Conservation (phyloP, 2,113 vertebrate species). For the Tenrec ecaudatus region DNA sequence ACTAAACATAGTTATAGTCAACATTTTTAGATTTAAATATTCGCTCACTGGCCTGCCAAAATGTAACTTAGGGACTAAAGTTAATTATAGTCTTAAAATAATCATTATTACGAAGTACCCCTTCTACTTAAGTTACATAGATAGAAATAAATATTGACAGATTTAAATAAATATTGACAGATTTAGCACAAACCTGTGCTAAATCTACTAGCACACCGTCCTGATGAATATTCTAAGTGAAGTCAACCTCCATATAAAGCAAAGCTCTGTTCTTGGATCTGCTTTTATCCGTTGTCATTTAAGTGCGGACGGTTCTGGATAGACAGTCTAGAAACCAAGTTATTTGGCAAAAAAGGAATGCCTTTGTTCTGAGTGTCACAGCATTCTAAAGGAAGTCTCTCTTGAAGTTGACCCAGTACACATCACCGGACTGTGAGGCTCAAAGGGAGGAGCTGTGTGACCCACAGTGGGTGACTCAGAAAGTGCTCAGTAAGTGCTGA, state of each 20-base stretch:
- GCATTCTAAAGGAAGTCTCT: background rate
- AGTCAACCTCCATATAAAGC: background rate
- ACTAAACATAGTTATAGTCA: background rate
- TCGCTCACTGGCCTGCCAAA: conserved; percentile 8
- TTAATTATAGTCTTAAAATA: background rate
- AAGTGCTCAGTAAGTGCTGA: background rate
- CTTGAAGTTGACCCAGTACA: background rate
- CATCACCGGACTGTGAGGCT: too few relatives aligned
- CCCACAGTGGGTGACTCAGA: background rate
- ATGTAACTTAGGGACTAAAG: background rate
- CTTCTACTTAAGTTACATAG: background rate
- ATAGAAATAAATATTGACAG: conserved; percentile 18
- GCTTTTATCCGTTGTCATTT: background rate
- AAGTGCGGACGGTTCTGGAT: background rate
- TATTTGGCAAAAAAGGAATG: conserved; percentile 42
- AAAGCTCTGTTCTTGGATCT: conserved; percentile 27
- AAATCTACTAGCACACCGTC: background rate
- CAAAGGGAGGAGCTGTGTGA: background rate
- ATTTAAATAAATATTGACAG: background rate
- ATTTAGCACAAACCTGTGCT: conserved; percentile 35
- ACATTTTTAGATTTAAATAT: conserved; percentile 51
- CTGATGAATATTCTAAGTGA: background rate
- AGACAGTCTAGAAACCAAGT: background rate
- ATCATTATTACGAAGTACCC: background rate
- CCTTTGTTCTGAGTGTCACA: background rate